Evolutionary conservation across 2,113 vertebrate species (phyloP), one percentile per base, ranked within the genome.

Genomic region (Leucosticte australis): DNA sequence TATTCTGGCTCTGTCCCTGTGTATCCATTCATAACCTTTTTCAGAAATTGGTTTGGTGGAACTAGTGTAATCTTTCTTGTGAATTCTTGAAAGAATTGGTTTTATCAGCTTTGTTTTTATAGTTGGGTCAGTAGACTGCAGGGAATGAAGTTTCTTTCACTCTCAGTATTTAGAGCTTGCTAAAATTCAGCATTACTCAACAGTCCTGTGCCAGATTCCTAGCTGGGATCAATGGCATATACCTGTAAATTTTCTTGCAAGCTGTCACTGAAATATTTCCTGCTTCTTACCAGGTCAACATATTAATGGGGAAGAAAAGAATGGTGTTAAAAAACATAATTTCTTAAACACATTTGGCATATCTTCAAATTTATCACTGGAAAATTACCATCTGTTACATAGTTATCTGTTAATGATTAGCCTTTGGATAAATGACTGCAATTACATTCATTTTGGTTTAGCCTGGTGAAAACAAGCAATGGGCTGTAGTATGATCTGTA

Each of bases 101-200:
- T 97, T 97, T 97, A 97, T 95, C 94, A 97, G 59, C 89, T 95
- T 82, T 97, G 97, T 97, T 95, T 90, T 91, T 59, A 23, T 87
- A 68, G 87, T 93, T 92, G 92, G 77, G 55, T 87, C 9, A 75
- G 44, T 56, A 91, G 68, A 46, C 56, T 86, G 62, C 57, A 91
- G 87, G 78, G 62, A 93, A 80, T 81, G 37, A 93, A 79, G 22
- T 59, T 92, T 57, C 23, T 91, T 24, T 91, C 10, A 4, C 65
- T 81, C 52, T 55, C 65, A 55, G 22, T 82, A 44, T 65, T 89
- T 87, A 93, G 50, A 89, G 80, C 87, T 94, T 97, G 88, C 85
- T 94, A 91, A 89, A 93, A 93, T 88, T 47, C 53, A 75, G 17
- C 80, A 82, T 85, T 92, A 33, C 85, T 96, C 85, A 96, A 95